Conservation (phyloP, 2,797 vertebrate genomes). For the Eutrigla gurnardus region DNA sequence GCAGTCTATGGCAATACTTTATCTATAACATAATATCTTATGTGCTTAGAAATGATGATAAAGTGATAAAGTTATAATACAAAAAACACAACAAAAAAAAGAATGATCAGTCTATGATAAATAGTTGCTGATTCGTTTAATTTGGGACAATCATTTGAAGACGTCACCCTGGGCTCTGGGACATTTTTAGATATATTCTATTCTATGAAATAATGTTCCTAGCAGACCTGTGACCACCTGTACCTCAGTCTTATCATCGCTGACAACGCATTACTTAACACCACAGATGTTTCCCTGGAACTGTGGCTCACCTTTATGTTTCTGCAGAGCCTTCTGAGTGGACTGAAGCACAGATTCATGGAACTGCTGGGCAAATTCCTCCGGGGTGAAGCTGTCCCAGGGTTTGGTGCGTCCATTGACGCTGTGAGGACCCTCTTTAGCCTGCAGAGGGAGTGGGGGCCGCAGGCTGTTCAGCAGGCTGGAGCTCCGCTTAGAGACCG, state of each 20-base stretch:
- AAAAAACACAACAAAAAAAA: background rate
- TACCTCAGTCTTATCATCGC: background rate
- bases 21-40: background rate
- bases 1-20: background rate
- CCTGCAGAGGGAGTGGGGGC: constrained; percentile 85
- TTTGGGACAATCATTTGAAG: background rate
- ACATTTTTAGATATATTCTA: background rate
- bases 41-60: background rate
- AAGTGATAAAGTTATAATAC: background rate
- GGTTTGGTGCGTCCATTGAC: constrained; percentile 93
- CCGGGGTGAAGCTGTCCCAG: constrained; percentile 95
- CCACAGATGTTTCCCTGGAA: no score
- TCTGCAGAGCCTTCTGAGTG: constrained; percentile 97
- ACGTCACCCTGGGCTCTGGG: background rate
- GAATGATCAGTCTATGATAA: background rate
- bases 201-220: background rate
- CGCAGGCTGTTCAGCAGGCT: constrained; percentile 92
- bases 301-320: constrained; percentile 91
- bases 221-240: background rate
- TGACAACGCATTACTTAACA: background rate
- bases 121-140: background rate
- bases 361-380: constrained; percentile 98
- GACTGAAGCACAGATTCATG: constrained; percentile 98
- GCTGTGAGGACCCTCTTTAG: constrained; percentile 90
- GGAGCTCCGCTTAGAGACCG: constrained; percentile 86